Percentiles rank a stretch among this genome's conserved stretches.
Evolutionary conservation across 1,140 invertebrate species (phyloP).

Genomic region (Drosophila ohnishii): DNA sequence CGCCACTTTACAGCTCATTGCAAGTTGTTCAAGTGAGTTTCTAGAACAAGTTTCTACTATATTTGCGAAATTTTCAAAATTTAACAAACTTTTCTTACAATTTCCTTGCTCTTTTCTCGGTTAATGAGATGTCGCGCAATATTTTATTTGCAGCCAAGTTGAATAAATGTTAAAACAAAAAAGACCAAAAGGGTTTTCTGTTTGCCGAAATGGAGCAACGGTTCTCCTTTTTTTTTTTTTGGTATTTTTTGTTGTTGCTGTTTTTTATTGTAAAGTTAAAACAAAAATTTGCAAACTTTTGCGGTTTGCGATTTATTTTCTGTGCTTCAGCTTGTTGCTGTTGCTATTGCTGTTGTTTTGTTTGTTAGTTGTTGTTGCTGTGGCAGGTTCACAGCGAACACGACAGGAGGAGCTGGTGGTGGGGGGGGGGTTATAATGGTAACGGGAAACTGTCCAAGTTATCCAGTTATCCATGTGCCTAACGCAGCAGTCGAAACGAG

Average conservation of each 20-base stretch:
- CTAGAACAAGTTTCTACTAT: background rate
- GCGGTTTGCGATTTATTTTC: conserved; percentile 61
- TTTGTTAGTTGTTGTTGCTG: conserved; percentile 26
- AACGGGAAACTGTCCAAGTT: conserved; percentile 51
- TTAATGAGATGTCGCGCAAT: conserved; percentile 3
- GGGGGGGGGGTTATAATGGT: conserved; percentile 1
- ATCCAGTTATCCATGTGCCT: conserved; percentile 66
- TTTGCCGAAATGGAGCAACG: conserved; percentile 46
- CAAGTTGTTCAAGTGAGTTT: background rate
- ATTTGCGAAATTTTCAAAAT: background rate
- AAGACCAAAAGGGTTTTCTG: conserved; percentile 39
- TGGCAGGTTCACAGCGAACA: conserved; percentile 68
- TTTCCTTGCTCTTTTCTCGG: background rate
- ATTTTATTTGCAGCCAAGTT: background rate
- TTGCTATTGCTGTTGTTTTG: conserved; percentile 7
- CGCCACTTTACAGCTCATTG: conserved; percentile 6
- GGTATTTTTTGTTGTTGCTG: conserved; percentile 11
- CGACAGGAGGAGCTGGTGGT: conserved; percentile 14
- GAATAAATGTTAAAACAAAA: conserved; percentile 14
- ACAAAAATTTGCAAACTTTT: conserved; percentile 45
- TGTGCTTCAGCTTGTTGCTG: conserved; percentile 17
- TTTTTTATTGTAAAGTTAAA: conserved; percentile 35
- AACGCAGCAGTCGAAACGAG: conserved; percentile 69
- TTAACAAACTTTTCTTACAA: background rate
- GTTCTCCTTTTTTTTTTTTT: conserved; percentile 15